A percentile compares a stretch with the other conserved stretches of the same genome.
Conservation (phyloP, 1,140 invertebrate genomes). For the Scaptomyza montana region DNA sequence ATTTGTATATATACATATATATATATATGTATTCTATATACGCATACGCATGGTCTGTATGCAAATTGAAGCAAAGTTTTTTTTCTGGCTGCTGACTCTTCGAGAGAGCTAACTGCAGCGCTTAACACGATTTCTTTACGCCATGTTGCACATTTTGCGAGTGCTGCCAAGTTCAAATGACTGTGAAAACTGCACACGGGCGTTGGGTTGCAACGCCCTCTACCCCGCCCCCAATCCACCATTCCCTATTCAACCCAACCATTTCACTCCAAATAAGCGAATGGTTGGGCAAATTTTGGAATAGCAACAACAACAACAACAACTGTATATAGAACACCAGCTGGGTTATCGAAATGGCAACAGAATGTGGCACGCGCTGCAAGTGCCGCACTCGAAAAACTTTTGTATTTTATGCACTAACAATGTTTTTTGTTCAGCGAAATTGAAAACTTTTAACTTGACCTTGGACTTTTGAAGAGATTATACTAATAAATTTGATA, state of each 20-base stretch:
- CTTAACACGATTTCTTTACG: constrained; percentile 73
- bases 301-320: constrained; percentile 3
- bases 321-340: constrained; percentile 43
- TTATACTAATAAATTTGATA: not conserved
- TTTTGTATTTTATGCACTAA: constrained; percentile 8
- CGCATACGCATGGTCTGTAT: constrained; percentile 22
- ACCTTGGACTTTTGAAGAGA: not conserved
- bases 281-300: not conserved
- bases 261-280: not conserved
- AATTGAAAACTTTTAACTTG: not conserved
- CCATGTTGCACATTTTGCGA: constrained; percentile 74
- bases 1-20: not conserved
- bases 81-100: constrained; percentile 39
- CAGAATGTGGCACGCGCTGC: constrained; percentile 38
- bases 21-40: constrained; percentile 10
- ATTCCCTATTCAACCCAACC: no score
- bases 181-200: constrained; percentile 74
- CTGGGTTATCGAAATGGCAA: constrained; percentile 23
- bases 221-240: no score
- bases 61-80: constrained; percentile 55
- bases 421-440: no score
- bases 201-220: no score
- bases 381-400: constrained; percentile 27
- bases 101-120: constrained; percentile 63
- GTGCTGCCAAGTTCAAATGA: constrained; percentile 77